phyloP scores from a whole-genome alignment of 2,888 invertebrate genomes.

The Agonopterix heracliana region DNA sequence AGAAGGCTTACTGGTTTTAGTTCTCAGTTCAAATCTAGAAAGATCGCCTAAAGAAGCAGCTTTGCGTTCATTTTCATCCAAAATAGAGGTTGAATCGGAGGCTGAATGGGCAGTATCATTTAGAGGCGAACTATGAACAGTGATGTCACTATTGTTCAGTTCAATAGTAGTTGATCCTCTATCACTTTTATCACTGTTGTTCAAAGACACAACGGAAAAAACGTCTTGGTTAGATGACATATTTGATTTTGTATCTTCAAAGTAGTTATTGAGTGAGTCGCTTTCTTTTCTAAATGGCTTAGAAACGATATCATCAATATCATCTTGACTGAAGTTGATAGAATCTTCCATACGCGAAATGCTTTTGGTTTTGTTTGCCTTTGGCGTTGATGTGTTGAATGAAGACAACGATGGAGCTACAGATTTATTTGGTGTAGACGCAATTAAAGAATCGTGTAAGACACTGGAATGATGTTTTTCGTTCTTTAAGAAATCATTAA shows the following conservation, averaged over 20 bases:
- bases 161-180: slow-evolving; percentile 81
- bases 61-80: slow-evolving; percentile 80
- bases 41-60: slow-evolving; percentile 88
- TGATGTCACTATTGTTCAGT: slow-evolving; percentile 83
- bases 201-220: slow-evolving; percentile 60
- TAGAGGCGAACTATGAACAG: slow-evolving; percentile 81
- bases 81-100: slow-evolving; percentile 63
- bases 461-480: slow-evolving; percentile 64
- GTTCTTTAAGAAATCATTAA: slow-evolving; percentile 57
- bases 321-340: slow-evolving; percentile 66
- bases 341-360: slow-evolving; percentile 55
- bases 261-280: slow-evolving; percentile 66
- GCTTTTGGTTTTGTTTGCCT: slow-evolving; percentile 55
- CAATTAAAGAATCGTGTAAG: slow-evolving; percentile 38
- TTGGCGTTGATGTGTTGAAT: slow-evolving; percentile 68
- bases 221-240: slow-evolving; percentile 65
- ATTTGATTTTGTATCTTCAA: slow-evolving; percentile 65
- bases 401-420: slow-evolving; percentile 26
- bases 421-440: slow-evolving; percentile 33
- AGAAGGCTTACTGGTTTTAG: slow-evolving; percentile 61
- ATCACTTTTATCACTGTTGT: slow-evolving; percentile 68
- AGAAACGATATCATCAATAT: slow-evolving; percentile 72
- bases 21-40: slow-evolving; percentile 77
- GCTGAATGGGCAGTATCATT: slow-evolving; percentile 63
- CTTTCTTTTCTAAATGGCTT: slow-evolving; percentile 67